Percentiles rank a stretch among this genome's conserved stretches.
These are phyloP conservation scores for Metellina segmentata DNA, from an alignment of 2,888 invertebrate genomes.

Conservation along the genomic window DNA sequence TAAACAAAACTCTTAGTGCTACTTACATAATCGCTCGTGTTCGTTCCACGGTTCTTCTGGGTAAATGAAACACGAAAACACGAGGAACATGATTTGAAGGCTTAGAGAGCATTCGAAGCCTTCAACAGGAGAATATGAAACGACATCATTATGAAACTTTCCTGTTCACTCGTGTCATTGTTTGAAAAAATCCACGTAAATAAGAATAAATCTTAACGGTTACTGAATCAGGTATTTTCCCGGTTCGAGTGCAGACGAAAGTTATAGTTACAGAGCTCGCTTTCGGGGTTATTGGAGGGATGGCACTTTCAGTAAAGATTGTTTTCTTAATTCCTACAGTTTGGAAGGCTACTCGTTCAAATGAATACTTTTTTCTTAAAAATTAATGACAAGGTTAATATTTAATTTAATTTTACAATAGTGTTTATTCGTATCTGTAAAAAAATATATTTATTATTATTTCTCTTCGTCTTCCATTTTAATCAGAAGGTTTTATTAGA, in stretches of 20 bases:
- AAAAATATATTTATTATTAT: no score
- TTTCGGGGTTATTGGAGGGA: not conserved
- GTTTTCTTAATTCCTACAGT: no score
- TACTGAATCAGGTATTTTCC: constrained; percentile 69
- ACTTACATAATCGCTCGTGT: constrained; percentile 48
- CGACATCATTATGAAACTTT: constrained; percentile 70
- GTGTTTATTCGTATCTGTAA: no score
- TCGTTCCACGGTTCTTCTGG: constrained; percentile 2
- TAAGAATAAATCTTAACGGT: constrained; percentile 73
- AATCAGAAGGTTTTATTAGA: no score
- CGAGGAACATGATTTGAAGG: constrained; percentile 34
- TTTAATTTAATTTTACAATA: no score
- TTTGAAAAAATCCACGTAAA: constrained; percentile 63
- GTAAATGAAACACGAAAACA: constrained; percentile 43
- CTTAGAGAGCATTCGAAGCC: constrained; percentile 36
- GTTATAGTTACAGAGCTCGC: constrained; percentile 27
- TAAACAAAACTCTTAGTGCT: constrained; percentile 4
- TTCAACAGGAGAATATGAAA: constrained; percentile 52
- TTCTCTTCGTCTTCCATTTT: no score
- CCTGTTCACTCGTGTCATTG: constrained; percentile 71
- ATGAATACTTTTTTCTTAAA: no score
- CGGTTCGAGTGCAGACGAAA: constrained; percentile 27
- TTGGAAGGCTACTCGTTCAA: no score
- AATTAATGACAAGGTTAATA: no score
- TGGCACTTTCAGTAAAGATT: not conserved